These are phyloP conservation scores for Eupithecia abbreviata DNA, from an alignment of 2,888 invertebrate species.

Conservation along the genomic window DNA sequence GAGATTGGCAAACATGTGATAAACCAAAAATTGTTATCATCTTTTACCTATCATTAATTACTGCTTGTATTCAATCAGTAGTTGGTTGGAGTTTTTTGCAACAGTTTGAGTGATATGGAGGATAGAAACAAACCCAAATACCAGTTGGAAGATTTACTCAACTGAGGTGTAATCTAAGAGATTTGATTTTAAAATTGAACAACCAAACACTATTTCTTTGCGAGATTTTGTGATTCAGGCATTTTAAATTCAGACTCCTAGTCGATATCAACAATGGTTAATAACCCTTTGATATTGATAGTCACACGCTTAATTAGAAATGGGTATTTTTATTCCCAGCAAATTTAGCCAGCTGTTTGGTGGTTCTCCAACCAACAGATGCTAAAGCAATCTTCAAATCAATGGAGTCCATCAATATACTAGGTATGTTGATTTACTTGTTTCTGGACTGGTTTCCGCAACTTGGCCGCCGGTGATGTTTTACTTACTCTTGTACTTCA, in stretches of 20 bases:
- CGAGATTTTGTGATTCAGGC: neutral
- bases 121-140: neutral
- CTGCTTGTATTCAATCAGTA: neutral
- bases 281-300: neutral
- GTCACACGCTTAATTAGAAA: neutral
- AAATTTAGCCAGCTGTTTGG: too few species aligned
- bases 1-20: slow-evolving; percentile 7
- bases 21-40: neutral
- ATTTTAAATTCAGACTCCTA: neutral
- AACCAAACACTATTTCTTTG: neutral
- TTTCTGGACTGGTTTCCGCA: too few species aligned
- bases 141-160: neutral
- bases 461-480: too few species aligned
- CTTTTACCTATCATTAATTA: neutral
- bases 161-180: neutral
- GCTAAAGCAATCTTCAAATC: neutral
- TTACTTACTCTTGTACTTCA: too few species aligned
- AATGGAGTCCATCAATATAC: neutral
- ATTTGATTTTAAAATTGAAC: neutral
- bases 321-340: neutral
- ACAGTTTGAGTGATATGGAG: neutral
- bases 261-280: neutral
- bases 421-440: neutral
- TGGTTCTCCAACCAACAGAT: neutral
- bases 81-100: neutral